phyloP scores from a whole-genome alignment of 2,113 vertebrate genomes.

The Suricata suricatta region DNA sequence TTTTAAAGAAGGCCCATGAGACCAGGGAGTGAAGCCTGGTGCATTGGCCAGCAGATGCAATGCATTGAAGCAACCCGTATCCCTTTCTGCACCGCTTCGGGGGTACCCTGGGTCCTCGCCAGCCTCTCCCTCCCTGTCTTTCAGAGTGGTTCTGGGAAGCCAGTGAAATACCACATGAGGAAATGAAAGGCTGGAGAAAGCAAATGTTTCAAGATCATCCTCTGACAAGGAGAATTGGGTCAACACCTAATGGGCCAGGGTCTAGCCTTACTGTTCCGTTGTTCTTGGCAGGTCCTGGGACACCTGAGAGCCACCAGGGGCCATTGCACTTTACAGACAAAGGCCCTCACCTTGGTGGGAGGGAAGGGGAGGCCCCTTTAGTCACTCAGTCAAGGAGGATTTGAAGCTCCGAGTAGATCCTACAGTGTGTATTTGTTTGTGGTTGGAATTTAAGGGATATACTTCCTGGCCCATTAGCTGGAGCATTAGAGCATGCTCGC shows the following conservation, averaged over 20 bases:
- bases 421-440: not conserved
- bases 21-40: fast-evolving
- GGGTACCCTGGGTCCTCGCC: fast-evolving
- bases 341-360: not conserved
- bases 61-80: fast-evolving
- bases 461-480: not conserved
- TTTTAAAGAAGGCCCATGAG: too few species aligned
- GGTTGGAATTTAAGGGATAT: not conserved
- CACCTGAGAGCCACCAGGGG: too few species aligned
- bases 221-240: not conserved
- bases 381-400: not conserved
- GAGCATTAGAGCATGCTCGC: fast-evolving
- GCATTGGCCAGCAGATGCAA: fast-evolving
- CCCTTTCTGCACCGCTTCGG: not conserved
- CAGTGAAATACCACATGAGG: fast-evolving
- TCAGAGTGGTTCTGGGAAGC: not conserved
- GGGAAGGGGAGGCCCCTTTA: not conserved
- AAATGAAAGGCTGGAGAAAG: not conserved
- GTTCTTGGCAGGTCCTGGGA: not conserved
- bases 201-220: fast-evolving
- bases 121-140: not conserved
- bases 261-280: not conserved
- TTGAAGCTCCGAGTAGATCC: fast-evolving
- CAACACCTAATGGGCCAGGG: not conserved
- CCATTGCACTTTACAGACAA: not conserved